phyloP scores from a whole-genome alignment of 2,888 invertebrate genomes.

The Keiferia lycopersicella region DNA sequence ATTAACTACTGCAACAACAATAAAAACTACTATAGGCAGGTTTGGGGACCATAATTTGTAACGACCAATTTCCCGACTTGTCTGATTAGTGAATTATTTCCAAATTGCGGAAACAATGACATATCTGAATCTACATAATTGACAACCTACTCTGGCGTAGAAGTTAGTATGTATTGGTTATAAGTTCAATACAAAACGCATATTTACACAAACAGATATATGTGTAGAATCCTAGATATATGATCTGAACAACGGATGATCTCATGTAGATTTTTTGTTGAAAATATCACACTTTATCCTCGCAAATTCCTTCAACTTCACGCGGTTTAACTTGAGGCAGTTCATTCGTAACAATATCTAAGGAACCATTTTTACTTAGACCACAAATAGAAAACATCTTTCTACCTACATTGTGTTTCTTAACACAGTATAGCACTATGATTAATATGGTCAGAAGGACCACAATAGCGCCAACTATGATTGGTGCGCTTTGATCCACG shows the following conservation, averaged over 20 bases:
- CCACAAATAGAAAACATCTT: slow-evolving; percentile 64
- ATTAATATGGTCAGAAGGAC: slow-evolving; percentile 61
- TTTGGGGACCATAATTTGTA: slow-evolving; percentile 6
- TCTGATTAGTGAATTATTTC: too few species aligned
- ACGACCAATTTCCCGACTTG: background rate
- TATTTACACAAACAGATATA: too few species aligned
- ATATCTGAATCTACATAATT: too few species aligned
- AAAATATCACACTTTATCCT: slow-evolving; percentile 61
- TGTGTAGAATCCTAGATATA: too few species aligned
- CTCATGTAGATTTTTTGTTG: background rate
- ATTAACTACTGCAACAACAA: background rate
- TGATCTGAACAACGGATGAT: background rate
- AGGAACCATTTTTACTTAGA: slow-evolving; percentile 69
- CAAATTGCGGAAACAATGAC: background rate
- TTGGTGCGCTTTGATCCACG: slow-evolving; percentile 66
- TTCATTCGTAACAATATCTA: slow-evolving; percentile 70
- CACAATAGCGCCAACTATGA: slow-evolving; percentile 65
- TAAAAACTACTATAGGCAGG: background rate
- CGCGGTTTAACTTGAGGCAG: slow-evolving; percentile 55
- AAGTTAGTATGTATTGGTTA: too few species aligned
- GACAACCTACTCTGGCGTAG: too few species aligned
- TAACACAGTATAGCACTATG: slow-evolving; percentile 65
- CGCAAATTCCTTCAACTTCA: slow-evolving; percentile 62
- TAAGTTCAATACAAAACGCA: too few species aligned
- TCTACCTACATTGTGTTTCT: slow-evolving; percentile 57